These are phyloP conservation scores for Drosophila sordidula DNA, from an alignment of 2,888 invertebrate genomes.

Conservation along the genomic window DNA sequence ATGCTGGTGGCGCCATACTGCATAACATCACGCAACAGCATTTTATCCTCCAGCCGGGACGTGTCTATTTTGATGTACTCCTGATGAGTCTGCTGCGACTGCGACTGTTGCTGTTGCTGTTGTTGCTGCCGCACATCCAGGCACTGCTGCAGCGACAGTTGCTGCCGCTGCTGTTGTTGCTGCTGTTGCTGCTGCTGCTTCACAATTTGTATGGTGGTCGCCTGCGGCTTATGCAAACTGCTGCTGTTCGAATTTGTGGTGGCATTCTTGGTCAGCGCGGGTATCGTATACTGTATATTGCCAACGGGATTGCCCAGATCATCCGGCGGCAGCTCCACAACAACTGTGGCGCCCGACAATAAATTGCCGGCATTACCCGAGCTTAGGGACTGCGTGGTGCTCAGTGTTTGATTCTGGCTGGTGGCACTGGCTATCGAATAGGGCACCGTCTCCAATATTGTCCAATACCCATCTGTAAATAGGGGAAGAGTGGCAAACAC, in stretches of 20 bases:
- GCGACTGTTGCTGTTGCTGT: constrained; percentile 50
- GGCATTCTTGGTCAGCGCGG: constrained; percentile 66
- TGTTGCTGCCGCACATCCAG: constrained; percentile 46
- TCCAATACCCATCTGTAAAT: constrained; percentile 83
- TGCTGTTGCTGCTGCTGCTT: constrained; percentile 65
- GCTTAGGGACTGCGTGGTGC: constrained; percentile 49
- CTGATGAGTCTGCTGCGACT: constrained; percentile 50
- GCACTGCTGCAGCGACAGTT: constrained; percentile 48
- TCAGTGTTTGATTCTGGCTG: constrained; percentile 46
- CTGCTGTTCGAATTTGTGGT: constrained; percentile 64
- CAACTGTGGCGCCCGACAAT: constrained; percentile 82
- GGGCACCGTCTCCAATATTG: constrained; percentile 84
- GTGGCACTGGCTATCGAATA: constrained; percentile 76
- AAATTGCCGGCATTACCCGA: constrained; percentile 56
- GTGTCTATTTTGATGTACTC: constrained; percentile 82
- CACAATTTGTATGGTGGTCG: constrained; percentile 82
- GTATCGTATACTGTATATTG: constrained; percentile 83
- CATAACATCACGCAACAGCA: constrained; percentile 80
- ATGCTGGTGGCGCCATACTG: constrained; percentile 77
- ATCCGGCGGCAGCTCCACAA: constrained; percentile 83
- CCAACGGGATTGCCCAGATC: constrained; percentile 81
- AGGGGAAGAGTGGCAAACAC: constrained; percentile 16
- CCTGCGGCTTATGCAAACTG: constrained; percentile 66
- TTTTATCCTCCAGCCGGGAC: constrained; percentile 78
- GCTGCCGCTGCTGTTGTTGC: constrained; percentile 48